Conservation (phyloP, 2,797 vertebrate species). For the Helicolenus hilgendorfi region DNA sequence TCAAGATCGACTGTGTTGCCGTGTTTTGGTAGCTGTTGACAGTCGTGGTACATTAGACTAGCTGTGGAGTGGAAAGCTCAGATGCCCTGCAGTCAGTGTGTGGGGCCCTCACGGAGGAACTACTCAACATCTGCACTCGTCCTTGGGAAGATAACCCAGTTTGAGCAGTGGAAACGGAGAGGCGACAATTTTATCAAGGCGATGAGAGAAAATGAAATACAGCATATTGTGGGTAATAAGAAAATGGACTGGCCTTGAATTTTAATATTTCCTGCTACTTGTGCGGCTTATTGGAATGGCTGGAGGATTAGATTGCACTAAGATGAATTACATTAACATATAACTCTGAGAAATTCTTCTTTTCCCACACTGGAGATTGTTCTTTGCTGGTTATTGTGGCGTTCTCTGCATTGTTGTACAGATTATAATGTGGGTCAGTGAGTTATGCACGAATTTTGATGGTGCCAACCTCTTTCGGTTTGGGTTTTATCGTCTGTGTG, state of each 20-base stretch:
- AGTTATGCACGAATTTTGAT: constrained; percentile 59
- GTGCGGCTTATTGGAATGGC: constrained; percentile 40
- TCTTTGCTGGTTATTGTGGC: constrained; percentile 65
- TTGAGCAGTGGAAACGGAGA: constrained; percentile 35
- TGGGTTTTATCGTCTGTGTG: constrained; percentile 60
- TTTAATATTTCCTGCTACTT: constrained; percentile 47
- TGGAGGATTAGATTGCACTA: constrained; percentile 54
- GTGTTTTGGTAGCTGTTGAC: constrained; percentile 60
- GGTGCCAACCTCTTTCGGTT: constrained; percentile 66
- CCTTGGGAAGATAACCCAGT: constrained; percentile 66
- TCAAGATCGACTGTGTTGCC: constrained; percentile 54
- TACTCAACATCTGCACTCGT: constrained; percentile 73
- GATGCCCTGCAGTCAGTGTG: constrained; percentile 75
- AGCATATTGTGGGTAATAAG: constrained; percentile 52
- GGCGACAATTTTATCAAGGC: constrained; percentile 23
- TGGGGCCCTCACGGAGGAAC: constrained; percentile 67
- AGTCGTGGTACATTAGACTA: constrained; percentile 76
- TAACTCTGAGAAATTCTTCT: constrained; percentile 27
- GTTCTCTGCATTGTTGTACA: constrained; percentile 46
- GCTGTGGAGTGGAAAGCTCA: constrained; percentile 73
- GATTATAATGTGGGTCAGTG: constrained; percentile 61
- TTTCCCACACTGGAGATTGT: constrained; percentile 36
- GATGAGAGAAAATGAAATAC: constrained; percentile 61
- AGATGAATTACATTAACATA: constrained; percentile 64
- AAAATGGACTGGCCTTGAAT: constrained; percentile 57